phyloP scores from a whole-genome alignment of 2,113 vertebrate species.

The Cryptoleucopteryx plumbea region DNA sequence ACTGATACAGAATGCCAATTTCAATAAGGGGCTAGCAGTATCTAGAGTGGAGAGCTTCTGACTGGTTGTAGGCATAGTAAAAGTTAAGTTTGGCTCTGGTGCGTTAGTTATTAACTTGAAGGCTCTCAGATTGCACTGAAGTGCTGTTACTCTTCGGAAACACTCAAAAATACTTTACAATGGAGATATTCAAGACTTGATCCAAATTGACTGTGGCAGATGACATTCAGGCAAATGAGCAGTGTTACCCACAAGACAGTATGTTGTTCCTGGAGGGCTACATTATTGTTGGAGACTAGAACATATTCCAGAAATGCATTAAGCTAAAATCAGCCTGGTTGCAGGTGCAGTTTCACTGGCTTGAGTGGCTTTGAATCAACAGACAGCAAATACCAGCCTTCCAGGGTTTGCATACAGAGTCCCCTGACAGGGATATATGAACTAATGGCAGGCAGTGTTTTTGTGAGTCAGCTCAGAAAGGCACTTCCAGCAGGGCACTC shows the following conservation, averaged over 20 bases:
- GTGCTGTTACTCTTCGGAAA: not conserved
- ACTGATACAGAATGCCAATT: not conserved
- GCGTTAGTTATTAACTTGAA: not conserved
- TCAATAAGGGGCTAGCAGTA: not conserved
- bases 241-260: not conserved
- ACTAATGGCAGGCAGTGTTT: not conserved
- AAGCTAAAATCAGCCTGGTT: not conserved
- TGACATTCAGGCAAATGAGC: constrained; percentile 23
- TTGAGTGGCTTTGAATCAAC: constrained; percentile 18
- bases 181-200: not conserved
- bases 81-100: not conserved
- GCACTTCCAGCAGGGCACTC: not conserved
- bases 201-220: constrained; percentile 43
- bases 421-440: not conserved
- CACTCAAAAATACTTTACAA: not conserved
- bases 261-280: constrained; percentile 7
- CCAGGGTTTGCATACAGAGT: not conserved
- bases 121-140: not conserved
- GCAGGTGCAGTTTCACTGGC: not conserved
- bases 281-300: not conserved
- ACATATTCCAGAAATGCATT: constrained; percentile 6
- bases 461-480: not conserved
- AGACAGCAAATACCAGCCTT: not conserved
- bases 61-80: not conserved
- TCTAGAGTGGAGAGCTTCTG: not conserved